Evolutionary conservation across 2,113 vertebrate genomes (phyloP).

Genomic region (Haemorhous mexicanus): DNA sequence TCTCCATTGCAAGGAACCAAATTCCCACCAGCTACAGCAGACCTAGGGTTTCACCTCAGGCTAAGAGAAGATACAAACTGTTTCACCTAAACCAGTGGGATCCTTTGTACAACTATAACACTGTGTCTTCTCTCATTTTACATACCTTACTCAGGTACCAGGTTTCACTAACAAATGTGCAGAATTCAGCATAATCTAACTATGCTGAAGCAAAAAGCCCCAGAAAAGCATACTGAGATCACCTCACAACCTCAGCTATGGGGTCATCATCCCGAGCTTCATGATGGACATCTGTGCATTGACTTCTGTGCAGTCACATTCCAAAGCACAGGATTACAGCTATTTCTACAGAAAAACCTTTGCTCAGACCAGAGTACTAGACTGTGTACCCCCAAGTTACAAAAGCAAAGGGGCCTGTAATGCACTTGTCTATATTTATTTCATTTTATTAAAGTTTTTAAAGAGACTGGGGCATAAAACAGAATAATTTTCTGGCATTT

Average conservation of each 20-base stretch:
- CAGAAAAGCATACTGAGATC: neutral
- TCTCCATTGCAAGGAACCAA: neutral
- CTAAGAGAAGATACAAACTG: neutral
- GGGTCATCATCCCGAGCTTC: neutral
- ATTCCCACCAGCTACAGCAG: neutral
- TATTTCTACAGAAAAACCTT: neutral
- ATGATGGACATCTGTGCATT: neutral
- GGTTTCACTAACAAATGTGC: neutral
- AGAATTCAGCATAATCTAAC: neutral
- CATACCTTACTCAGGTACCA: neutral
- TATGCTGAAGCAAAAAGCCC: neutral
- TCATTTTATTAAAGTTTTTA: neutral
- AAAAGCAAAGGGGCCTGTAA: neutral
- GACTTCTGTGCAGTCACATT: neutral
- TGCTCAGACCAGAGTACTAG: neutral
- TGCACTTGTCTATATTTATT: neutral
- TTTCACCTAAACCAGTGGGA: neutral
- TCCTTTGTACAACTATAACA: neutral
- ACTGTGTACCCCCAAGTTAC: neutral
- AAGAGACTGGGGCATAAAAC: neutral
- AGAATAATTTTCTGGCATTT: neutral
- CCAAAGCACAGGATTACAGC: neutral
- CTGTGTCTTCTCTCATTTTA: neutral
- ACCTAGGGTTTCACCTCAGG: neutral
- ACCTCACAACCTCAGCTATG: neutral